These are phyloP conservation scores for Trichomycterus rosablanca DNA, from an alignment of 2,113 vertebrate species.

Conservation along the genomic window DNA sequence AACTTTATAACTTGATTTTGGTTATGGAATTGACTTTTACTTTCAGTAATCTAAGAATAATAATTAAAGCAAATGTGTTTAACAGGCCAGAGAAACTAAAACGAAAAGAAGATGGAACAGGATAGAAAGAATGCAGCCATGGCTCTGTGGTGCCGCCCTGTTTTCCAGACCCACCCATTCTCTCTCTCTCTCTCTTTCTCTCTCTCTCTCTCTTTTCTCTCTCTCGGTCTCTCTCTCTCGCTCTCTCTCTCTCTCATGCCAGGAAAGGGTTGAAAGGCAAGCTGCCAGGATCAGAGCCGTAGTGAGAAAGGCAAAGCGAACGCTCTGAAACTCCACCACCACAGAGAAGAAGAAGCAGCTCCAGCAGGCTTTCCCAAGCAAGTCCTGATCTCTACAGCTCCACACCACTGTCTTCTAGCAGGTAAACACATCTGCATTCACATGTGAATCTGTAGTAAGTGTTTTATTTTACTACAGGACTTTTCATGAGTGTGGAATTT, in stretches of 20 bases:
- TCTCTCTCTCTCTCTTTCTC: conserved; percentile 9
- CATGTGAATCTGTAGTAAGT: not conserved
- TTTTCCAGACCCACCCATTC: conserved; percentile 18
- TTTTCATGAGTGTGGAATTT: not conserved
- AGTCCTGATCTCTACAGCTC: conserved; percentile 15
- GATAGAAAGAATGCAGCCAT: conserved; percentile 41
- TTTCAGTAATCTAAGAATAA: too few species aligned
- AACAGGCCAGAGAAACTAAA: conserved; percentile 27
- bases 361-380: conserved; percentile 13
- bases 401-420: not conserved
- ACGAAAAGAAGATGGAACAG: conserved; percentile 12
- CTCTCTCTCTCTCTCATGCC: conserved; percentile 26
- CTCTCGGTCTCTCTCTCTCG: too few species aligned
- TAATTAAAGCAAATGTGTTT: conserved; percentile 38
- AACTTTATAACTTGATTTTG: not conserved
- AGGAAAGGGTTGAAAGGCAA: conserved; percentile 54
- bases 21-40: not conserved
- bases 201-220: conserved; percentile 17
- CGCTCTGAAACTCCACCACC: conserved; percentile 35
- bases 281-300: conserved; percentile 56
- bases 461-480: not conserved
- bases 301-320: conserved; percentile 49
- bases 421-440: not conserved
- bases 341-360: conserved; percentile 45
- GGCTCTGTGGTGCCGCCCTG: conserved; percentile 33